A percentile compares a stretch with the other conserved stretches of the same genome.
phyloP scores from a whole-genome alignment of 2,888 invertebrate species.

The Heteromurus nitidus region DNA sequence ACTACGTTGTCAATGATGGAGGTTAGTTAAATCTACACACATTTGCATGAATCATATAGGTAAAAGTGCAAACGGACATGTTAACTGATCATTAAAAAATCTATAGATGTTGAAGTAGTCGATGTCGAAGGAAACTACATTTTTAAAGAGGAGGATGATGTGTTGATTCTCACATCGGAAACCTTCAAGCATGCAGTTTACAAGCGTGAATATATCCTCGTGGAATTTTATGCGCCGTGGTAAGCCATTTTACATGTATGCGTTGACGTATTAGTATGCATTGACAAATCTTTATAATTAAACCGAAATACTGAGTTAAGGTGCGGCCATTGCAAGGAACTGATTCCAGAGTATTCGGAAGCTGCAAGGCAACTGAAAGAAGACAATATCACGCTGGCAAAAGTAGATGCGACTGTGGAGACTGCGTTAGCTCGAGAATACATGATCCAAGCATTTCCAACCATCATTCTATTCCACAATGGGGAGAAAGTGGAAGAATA shows the following conservation, averaged over 20 bases:
- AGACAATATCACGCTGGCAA: slow-evolving; percentile 75
- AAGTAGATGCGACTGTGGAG: slow-evolving; percentile 78
- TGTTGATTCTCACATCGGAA: slow-evolving; percentile 76
- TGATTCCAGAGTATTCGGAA: slow-evolving; percentile 78
- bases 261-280: not conserved
- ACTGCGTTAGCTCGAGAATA: slow-evolving; percentile 76
- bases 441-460: slow-evolving; percentile 78
- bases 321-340: slow-evolving; percentile 80
- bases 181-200: slow-evolving; percentile 76
- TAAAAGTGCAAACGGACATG: too few species aligned
- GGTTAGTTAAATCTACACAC: slow-evolving; percentile 58
- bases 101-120: slow-evolving; percentile 74
- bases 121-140: slow-evolving; percentile 74
- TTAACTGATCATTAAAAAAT: too few species aligned
- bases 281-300: not conserved
- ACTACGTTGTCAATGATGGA: slow-evolving; percentile 72
- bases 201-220: slow-evolving; percentile 76
- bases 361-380: slow-evolving; percentile 77
- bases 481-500: slow-evolving; percentile 76
- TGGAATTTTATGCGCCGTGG: slow-evolving; percentile 81
- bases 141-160: slow-evolving; percentile 76
- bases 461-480: slow-evolving; percentile 78
- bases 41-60: too few species aligned
- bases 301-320: slow-evolving; percentile 72
- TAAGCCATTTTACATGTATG: slow-evolving; percentile 72